Base-by-base conservation (phyloP, 2,888 invertebrate species). In the Hofmannophila pseudospretella region DNA sequence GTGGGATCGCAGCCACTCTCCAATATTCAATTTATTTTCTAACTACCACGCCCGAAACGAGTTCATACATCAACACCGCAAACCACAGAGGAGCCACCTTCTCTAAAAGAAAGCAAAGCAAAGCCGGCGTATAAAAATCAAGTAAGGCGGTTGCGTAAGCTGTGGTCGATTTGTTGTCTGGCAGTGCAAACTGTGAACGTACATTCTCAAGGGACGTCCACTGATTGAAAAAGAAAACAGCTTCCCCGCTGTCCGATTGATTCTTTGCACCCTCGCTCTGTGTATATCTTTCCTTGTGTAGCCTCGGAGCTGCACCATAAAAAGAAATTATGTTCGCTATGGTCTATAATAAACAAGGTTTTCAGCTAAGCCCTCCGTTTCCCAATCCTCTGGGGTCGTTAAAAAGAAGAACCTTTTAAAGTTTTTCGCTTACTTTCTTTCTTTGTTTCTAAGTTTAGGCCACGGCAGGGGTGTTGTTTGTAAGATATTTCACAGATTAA, bases 221-320 rank as follows among this genome's bases (percentile, higher is more conserved):
- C 69, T 82, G 82, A 81, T 82, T 82, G 82, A 77, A 82, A 82
- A 80, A 78, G 78, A 79, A 81, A 82, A 82, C 80, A 81, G 75
- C 67, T 73, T 73, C 69, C 58, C 68, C 76, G 62, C 63, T 68
- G 74, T 74, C 72, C 75, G 74, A 79, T 81, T 80, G 81, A 81
- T 78, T 81, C 75, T 71, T 68, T 70, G 74, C 67, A 61, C 68
- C 67, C 67, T 59, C 59, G 47, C 47, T 58, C 50, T 56, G 66
- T 71, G 67, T 72, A 64, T 73, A 70, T 74, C 72, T 75, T 67
- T 61, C 64, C 65, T 61, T 55, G 48, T 42, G 44, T 60, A 60
- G 58, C 36, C 44, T 55, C 45, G 52, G 66, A 63, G 66, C 22
- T 20, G 5, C 13, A 9, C 11, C 7, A 16, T 5, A 16, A 16